Base-by-base conservation (phyloP, 2,113 vertebrate genomes). In the Cynocephalus volans region DNA sequence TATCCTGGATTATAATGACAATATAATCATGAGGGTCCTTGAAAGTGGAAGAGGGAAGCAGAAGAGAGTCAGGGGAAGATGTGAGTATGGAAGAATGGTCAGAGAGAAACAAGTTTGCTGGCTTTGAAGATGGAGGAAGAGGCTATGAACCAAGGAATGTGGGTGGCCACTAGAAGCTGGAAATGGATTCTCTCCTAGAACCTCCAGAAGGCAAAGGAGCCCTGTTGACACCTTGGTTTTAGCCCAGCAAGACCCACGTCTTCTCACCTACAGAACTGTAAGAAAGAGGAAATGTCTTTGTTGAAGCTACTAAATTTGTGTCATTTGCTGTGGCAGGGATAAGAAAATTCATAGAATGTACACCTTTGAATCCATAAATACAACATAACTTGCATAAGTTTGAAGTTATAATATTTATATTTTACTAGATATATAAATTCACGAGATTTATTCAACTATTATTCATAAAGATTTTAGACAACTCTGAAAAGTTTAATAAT, bases 361-460 rank as follows among this genome's bases (percentile, higher is more conserved):
- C 18, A 72, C 77, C 62, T 82, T 69, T 72, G 19, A 92, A 77
- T 15, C 15, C 62, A 95, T 9, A 28, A 60, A 50, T 75, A n/a
- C 8, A 62, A 67, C 50, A 54, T 67, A 96, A 90, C 31, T 67
- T 65, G 41, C 18, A 90, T 28, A 83, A 58, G 92, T 76, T 60
- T 80, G 33, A 94, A 92, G 41, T 45, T 87, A 64, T 31, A 93
- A 85, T 96, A 85, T 89, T 77, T 65, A 52, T 87, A 36, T 65
- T 96, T 93, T 70, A 89, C 58, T 84, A 76, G 26, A 75, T 87
- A 95, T 11, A 95, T 90, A 95, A 84, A 94, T 84, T 96, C 3
- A 60, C 60, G 18, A 93, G 6, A 50, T 82, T 93, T 79, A 94
- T 64, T 96, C 69, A 92, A 31, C 2, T 82, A 36, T 76, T 84